Conservation (phyloP, 2,797 vertebrate genomes). For the Melanotaenia pygmaea region DNA sequence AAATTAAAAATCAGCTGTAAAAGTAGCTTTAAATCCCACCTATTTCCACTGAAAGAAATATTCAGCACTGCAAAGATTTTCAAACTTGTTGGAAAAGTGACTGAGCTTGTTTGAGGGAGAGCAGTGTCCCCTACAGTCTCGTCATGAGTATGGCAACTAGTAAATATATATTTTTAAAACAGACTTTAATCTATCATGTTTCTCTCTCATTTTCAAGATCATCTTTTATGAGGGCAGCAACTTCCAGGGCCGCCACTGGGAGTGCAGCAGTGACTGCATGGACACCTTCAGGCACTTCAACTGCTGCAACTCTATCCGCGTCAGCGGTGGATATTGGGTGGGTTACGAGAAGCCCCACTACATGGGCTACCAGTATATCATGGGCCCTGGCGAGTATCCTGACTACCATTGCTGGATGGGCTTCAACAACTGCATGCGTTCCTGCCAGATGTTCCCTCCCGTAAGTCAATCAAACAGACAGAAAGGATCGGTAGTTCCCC, state of each 20-base stretch:
- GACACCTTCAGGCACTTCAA: conserved; percentile 83
- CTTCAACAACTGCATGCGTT: conserved; percentile 86
- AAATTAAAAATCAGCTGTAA: conserved; percentile 31
- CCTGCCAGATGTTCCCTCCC: conserved; percentile 85
- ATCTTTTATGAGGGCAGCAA: conserved; percentile 85
- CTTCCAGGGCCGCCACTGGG: conserved; percentile 83
- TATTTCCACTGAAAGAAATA: conserved; percentile 28
- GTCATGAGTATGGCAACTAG: conserved; percentile 26
- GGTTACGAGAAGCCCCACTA: conserved; percentile 83
- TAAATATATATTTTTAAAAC: neutral
- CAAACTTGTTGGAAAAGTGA: conserved; percentile 11
- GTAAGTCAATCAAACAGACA: conserved; percentile 84
- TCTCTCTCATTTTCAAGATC: conserved; percentile 69
- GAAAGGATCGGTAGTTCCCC: conserved; percentile 42
- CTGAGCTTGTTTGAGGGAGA: conserved; percentile 58
- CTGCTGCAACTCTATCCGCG: conserved; percentile 83
- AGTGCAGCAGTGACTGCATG: conserved; percentile 82
- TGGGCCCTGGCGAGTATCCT: conserved; percentile 81
- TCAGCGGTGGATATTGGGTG: conserved; percentile 82
- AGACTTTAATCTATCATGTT: conserved; percentile 4
- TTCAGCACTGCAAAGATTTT: conserved; percentile 16
- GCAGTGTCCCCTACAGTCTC: conserved; percentile 69
- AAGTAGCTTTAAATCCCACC: conserved; percentile 23
- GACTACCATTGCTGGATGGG: conserved; percentile 83
- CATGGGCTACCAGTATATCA: conserved; percentile 84